These are phyloP conservation scores for Tetramorium bicarinatum DNA, from an alignment of 2,888 invertebrate genomes.

Conservation along the genomic window DNA sequence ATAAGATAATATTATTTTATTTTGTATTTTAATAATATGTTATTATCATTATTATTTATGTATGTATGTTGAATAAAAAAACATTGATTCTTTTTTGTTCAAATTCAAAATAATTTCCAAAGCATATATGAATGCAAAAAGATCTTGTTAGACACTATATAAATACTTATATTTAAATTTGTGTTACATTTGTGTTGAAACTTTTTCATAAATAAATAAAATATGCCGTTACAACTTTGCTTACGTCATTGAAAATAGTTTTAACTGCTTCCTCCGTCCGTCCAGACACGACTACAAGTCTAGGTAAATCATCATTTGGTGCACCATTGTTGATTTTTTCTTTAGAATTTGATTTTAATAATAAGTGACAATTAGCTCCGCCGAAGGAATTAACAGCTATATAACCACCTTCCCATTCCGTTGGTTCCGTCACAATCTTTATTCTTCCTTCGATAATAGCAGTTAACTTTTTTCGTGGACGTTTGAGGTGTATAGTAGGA, in stretches of 20 bases:
- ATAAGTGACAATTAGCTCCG: constrained; percentile 57
- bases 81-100: too few species aligned
- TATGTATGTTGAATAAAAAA: too few species aligned
- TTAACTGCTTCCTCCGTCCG: constrained; percentile 92
- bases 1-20: too few species aligned
- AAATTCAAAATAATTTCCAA: too few species aligned
- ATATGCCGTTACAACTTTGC: constrained; percentile 67
- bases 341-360: constrained; percentile 63
- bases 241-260: constrained; percentile 89
- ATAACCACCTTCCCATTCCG: constrained; percentile 81
- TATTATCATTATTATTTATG: too few species aligned
- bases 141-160: too few species aligned
- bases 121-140: too few species aligned
- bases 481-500: constrained; percentile 87
- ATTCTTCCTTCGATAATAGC: constrained; percentile 66
- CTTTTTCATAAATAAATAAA: not conserved
- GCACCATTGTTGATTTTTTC: constrained; percentile 87
- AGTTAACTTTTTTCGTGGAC: constrained; percentile 78
- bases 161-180: too few species aligned
- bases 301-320: constrained; percentile 89
- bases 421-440: constrained; percentile 58
- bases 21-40: too few species aligned
- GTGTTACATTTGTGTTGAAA: too few species aligned
- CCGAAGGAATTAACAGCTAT: constrained; percentile 51
- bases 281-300: constrained; percentile 91